phyloP scores from a whole-genome alignment of 2,888 invertebrate genomes.

The Hyles lineata region DNA sequence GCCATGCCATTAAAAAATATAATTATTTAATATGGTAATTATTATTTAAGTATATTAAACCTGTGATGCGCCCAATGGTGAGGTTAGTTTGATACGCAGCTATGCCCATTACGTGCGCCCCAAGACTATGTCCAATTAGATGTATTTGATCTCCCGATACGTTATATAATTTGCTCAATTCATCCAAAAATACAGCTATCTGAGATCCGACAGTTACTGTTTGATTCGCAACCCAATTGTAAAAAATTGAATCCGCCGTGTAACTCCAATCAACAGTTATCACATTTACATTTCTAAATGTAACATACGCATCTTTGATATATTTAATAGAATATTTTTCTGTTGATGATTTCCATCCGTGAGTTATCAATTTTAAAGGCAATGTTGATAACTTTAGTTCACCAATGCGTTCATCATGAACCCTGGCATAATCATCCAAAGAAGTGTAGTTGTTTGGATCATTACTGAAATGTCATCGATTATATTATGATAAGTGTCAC shows the following conservation, averaged over 20 bases:
- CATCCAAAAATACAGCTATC: conserved; percentile 55
- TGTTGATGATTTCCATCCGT: conserved; percentile 78
- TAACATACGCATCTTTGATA: conserved; percentile 74
- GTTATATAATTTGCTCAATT: conserved; percentile 47
- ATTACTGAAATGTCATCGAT: conserved; percentile 43
- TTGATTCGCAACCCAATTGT: conserved; percentile 59
- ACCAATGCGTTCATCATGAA: conserved; percentile 35
- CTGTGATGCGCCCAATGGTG: conserved; percentile 55
- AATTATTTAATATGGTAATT: too few relatives aligned
- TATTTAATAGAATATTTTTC: conserved; percentile 57
- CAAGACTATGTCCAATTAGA: conserved; percentile 67
- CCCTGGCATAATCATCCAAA: conserved; percentile 47
- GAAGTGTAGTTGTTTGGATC: conserved; percentile 49
- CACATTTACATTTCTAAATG: conserved; percentile 67
- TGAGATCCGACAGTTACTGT: conserved; percentile 52
- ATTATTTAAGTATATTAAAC: conserved; percentile 33
- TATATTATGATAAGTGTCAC: not conserved
- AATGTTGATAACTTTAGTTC: conserved; percentile 39
- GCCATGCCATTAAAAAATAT: too few relatives aligned
- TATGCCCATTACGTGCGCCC: conserved; percentile 68
- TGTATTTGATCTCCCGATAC: conserved; percentile 57
- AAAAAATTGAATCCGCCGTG: conserved; percentile 56
- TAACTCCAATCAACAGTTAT: conserved; percentile 72
- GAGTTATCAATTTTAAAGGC: conserved; percentile 78
- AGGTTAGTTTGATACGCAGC: conserved; percentile 53